phyloP scores from a whole-genome alignment of 2,888 invertebrate species.

The Nowickia ferox region DNA sequence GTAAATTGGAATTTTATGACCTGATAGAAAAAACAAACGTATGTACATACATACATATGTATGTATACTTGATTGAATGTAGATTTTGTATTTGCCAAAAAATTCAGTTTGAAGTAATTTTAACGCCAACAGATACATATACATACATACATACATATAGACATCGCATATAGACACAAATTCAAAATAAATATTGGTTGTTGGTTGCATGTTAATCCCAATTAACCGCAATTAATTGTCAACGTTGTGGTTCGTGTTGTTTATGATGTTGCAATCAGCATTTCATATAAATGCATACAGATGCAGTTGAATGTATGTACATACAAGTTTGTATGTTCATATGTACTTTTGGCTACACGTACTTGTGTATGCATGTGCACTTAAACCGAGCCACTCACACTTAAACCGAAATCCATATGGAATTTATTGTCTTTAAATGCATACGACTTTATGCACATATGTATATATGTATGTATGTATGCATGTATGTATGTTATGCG shows the following conservation, averaged over 20 bases:
- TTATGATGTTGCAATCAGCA: constrained; percentile 40
- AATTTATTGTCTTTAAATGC: not conserved
- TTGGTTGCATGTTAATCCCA: constrained; percentile 74
- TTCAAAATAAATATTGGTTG: not conserved
- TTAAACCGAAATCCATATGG: not conserved
- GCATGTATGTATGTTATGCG: not conserved
- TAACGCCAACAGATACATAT: constrained; percentile 1
- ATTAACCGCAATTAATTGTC: constrained; percentile 75
- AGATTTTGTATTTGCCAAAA: not conserved
- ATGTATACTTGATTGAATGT: not conserved
- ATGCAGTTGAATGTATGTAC: not conserved
- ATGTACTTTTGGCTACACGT: too few relatives aligned
- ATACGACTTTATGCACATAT: not conserved
- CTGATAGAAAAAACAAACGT: not conserved
- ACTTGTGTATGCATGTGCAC: too few relatives aligned
- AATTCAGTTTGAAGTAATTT: constrained; percentile 5
- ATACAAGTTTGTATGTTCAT: too few relatives aligned
- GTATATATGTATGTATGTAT: not conserved
- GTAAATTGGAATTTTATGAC: too few relatives aligned
- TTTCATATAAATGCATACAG: not conserved
- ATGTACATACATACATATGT: not conserved
- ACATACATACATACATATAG: constrained; percentile 1
- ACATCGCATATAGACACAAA: not conserved
- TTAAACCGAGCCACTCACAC: not conserved
- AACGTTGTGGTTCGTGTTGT: constrained; percentile 51